Percentiles rank a stretch among this genome's conserved stretches.
Evolutionary conservation across 2,797 vertebrate species (phyloP).

Genomic region (Argyrosomus regius): DNA sequence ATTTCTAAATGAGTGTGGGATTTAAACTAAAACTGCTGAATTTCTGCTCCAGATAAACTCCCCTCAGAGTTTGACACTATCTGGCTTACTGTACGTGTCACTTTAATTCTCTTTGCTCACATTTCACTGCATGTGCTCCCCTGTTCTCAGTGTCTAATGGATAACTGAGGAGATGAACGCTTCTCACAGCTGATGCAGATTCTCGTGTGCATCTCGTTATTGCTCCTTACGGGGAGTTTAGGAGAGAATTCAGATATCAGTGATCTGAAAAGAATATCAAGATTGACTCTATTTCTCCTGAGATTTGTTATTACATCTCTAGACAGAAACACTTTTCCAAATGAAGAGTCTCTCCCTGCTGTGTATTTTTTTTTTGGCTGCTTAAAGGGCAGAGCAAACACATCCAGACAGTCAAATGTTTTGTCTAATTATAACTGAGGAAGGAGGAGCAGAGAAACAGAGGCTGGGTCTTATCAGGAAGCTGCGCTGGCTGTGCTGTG

Average conservation of each 20-base stretch:
- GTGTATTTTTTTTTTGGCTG: constrained; percentile 9
- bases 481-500: constrained; percentile 4
- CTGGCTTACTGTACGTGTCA: background rate
- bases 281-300: background rate
- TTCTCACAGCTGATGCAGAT: constrained; percentile 22
- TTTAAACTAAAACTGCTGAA: background rate
- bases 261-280: constrained; percentile 27
- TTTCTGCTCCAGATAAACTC: background rate
- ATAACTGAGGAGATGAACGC: constrained; percentile 35
- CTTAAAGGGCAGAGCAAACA: background rate
- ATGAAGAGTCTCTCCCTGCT: constrained; percentile 3
- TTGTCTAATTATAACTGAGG: constrained; percentile 18
- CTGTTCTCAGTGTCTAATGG: constrained; percentile 27
- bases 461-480: constrained; percentile 1
- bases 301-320: constrained; percentile 15
- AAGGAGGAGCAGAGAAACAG: constrained; percentile 2
- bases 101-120: constrained; percentile 31
- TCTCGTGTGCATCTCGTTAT: constrained; percentile 12
- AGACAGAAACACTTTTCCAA: background rate
- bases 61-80: background rate
- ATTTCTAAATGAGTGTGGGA: background rate
- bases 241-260: constrained; percentile 33
- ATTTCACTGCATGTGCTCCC: constrained; percentile 12
- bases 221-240: constrained; percentile 30
- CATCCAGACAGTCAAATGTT: constrained; percentile 7